Evolutionary conservation across 2,113 vertebrate genomes (phyloP).

Genomic region (Tychaedon coryphoeus): DNA sequence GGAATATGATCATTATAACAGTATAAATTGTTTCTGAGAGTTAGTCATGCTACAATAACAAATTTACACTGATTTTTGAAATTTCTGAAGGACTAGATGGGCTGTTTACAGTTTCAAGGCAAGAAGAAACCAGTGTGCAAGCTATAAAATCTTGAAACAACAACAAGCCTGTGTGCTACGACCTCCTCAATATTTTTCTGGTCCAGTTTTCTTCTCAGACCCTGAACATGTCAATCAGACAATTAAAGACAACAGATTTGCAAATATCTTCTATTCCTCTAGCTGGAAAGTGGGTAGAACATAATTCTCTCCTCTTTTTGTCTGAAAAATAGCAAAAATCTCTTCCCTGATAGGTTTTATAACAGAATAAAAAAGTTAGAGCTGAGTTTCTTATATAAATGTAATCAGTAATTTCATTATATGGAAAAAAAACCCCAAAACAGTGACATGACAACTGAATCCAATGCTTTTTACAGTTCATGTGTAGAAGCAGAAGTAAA

Average conservation of each 20-base stretch:
- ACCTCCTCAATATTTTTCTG: background rate
- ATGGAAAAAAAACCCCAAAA: rapidly evolving
- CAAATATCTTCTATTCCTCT: background rate
- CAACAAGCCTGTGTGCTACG: background rate
- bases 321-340: background rate
- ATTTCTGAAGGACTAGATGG: background rate
- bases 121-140: background rate
- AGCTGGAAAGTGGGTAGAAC: background rate
- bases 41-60: background rate
- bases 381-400: background rate
- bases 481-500: background rate
- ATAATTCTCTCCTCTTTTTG: background rate
- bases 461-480: background rate
- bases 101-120: background rate
- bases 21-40: background rate
- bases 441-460: background rate
- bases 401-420: background rate
- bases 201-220: background rate
- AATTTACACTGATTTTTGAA: background rate
- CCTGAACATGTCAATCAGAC: background rate
- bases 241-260: background rate
- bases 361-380: background rate
- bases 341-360: background rate
- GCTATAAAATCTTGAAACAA: background rate
- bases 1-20: background rate